Conservation (phyloP, 2,113 vertebrate species). For the Megalops atlanticus region DNA sequence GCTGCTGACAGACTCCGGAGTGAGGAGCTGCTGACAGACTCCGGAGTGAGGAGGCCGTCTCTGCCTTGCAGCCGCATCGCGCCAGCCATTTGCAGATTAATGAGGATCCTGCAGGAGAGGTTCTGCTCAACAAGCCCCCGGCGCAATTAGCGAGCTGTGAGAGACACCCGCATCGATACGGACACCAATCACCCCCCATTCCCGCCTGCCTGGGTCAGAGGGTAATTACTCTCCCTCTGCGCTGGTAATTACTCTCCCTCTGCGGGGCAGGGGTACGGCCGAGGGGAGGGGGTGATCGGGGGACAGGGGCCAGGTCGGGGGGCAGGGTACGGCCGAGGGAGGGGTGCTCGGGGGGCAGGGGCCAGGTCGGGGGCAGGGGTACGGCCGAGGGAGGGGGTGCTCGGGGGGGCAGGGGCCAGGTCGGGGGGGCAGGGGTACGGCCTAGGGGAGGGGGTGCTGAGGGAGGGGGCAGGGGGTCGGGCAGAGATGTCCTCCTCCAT, state of each 20-base stretch:
- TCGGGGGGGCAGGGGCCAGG: neutral
- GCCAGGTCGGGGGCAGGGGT: constrained; percentile 38
- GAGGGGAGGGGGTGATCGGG: neutral
- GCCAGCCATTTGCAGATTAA: constrained; percentile 14
- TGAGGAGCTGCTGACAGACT: too few relatives aligned
- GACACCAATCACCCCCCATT: neutral
- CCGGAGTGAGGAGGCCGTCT: too few relatives aligned
- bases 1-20: too few relatives aligned
- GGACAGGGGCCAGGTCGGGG: constrained; percentile 42
- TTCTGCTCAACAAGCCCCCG: neutral
- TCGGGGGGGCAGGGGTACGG: neutral
- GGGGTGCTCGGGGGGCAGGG: neutral
- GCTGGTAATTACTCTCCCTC: too few relatives aligned
- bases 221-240: neutral
- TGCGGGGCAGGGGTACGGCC: too few relatives aligned
- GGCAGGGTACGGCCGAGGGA: neutral
- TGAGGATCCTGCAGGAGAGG: neutral
- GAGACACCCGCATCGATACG: neutral
- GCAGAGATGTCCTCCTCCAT: constrained; percentile 41
- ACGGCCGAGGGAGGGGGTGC: neutral
- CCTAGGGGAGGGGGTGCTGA: neutral
- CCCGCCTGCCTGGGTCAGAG: neutral
- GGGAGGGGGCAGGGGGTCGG: constrained; percentile 28
- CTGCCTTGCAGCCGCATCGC: neutral
- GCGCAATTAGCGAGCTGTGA: neutral